A percentile compares a stretch with the other conserved stretches of the same genome.
Evolutionary conservation across 2,113 vertebrate genomes (phyloP).

Genomic region (Nerophis lumbriciformis): DNA sequence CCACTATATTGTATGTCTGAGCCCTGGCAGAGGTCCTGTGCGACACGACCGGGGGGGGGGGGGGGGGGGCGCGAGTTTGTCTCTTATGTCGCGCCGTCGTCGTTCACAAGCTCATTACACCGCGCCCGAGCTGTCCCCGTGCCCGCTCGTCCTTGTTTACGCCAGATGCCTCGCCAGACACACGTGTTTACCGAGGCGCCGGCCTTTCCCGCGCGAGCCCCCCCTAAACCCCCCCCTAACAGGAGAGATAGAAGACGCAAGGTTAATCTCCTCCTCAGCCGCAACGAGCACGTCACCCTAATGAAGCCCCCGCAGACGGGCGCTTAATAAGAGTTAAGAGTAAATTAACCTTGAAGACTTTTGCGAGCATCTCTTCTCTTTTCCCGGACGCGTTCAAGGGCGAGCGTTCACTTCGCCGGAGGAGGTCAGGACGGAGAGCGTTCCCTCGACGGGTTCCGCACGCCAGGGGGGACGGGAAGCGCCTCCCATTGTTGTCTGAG

Average conservation of each 20-base stretch:
- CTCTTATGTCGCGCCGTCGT: not conserved
- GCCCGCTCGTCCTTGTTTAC: slow-evolving; percentile 52
- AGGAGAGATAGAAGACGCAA: slow-evolving; percentile 62
- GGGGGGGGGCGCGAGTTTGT: too few relatives aligned
- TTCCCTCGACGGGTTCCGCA: slow-evolving; percentile 47
- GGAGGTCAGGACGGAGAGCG: slow-evolving; percentile 62
- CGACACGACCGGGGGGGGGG: too few relatives aligned
- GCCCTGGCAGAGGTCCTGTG: not conserved
- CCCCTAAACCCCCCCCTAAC: slow-evolving; percentile 20
- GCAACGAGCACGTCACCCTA: slow-evolving; percentile 69
- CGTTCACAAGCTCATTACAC: slow-evolving; percentile 12
- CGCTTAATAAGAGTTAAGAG: slow-evolving; percentile 79
- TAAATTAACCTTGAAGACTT: slow-evolving; percentile 79
- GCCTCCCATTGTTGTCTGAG: slow-evolving; percentile 45
- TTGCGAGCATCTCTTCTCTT: slow-evolving; percentile 47
- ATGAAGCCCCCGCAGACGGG: slow-evolving; percentile 76
- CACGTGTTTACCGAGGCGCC: slow-evolving; percentile 56
- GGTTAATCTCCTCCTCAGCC: slow-evolving; percentile 69
- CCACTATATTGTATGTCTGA: too few relatives aligned
- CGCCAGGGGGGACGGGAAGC: slow-evolving; percentile 18
- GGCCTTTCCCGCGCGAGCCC: slow-evolving; percentile 16
- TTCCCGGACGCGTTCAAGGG: slow-evolving; percentile 66
- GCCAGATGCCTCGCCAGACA: slow-evolving; percentile 50
- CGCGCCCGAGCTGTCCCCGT: slow-evolving; percentile 17
- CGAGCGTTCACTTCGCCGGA: slow-evolving; percentile 59